Evolutionary conservation across 2,888 invertebrate genomes (phyloP).

Genomic region (Platerodrilus igneus): DNA sequence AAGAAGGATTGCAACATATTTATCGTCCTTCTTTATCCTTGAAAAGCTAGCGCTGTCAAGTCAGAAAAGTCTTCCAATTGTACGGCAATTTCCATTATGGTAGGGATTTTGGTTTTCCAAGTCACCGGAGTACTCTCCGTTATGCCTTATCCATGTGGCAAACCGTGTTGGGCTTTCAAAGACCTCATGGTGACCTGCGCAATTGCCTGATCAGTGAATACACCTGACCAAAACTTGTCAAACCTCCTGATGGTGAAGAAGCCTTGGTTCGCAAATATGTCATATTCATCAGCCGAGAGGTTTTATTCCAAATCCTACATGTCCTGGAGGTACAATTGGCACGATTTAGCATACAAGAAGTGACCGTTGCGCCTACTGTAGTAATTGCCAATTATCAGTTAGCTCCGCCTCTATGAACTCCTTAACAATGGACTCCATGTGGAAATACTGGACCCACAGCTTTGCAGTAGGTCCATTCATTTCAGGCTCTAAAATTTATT

Average conservation of each 20-base stretch:
- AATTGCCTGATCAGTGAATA: conserved; percentile 9
- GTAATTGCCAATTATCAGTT: no score
- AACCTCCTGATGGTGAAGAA: conserved; percentile 1
- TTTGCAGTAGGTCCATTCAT: no score
- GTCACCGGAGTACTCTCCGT: conserved; percentile 7
- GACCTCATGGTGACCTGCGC: conserved; percentile 12
- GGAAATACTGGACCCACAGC: no score
- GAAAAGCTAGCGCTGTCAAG: conserved; percentile 1
- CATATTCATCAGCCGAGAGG: neutral
- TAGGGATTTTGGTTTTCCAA: conserved; percentile 3
- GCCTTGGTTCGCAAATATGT: neutral
- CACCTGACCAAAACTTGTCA: conserved; percentile 14
- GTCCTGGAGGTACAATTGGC: conserved; percentile 6
- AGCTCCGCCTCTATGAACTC: no score
- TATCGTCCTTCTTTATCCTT: conserved; percentile 3
- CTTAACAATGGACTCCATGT: no score
- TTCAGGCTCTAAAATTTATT: no score
- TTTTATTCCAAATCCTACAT: neutral
- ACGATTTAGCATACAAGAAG: neutral
- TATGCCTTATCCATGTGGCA: conserved; percentile 9
- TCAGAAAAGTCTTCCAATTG: conserved; percentile 7
- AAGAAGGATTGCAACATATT: neutral
- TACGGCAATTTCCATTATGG: conserved; percentile 3
- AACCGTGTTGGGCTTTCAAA: conserved; percentile 9
- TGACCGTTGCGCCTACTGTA: no score